Evolutionary conservation across 2,888 invertebrate species (phyloP).

Genomic region (Philereme vetulata): DNA sequence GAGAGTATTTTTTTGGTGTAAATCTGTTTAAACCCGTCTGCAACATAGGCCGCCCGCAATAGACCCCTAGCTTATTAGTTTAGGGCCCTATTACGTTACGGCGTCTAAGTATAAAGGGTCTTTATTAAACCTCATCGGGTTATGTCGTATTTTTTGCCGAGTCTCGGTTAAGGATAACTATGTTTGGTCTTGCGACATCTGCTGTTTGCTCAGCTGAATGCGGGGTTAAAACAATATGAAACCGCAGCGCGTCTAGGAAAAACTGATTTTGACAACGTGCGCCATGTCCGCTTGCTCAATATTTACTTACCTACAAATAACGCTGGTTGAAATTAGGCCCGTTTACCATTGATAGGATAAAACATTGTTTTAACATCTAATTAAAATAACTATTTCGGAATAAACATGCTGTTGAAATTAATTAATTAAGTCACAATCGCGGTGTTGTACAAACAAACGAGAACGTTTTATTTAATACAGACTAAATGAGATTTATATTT

Average conservation of each 20-base stretch:
- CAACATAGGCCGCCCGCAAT: slow-evolving; percentile 57
- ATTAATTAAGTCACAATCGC: slow-evolving; percentile 33
- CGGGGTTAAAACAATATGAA: slow-evolving; percentile 61
- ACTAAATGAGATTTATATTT: slow-evolving; percentile 36
- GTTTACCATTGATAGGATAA: slow-evolving; percentile 20
- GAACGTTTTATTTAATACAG: slow-evolving; percentile 33
- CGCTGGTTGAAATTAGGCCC: slow-evolving; percentile 17
- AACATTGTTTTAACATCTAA: slow-evolving; percentile 21
- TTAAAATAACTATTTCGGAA: slow-evolving; percentile 21
- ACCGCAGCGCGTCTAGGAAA: slow-evolving; percentile 53
- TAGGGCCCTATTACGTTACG: slow-evolving; percentile 75
- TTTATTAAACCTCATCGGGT: slow-evolving; percentile 65
- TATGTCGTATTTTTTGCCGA: slow-evolving; percentile 55
- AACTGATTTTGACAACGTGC: slow-evolving; percentile 65
- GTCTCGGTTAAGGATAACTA: slow-evolving; percentile 62
- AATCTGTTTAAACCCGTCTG: slow-evolving; percentile 69
- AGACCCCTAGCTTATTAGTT: slow-evolving; percentile 72
- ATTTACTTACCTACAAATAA: slow-evolving; percentile 12
- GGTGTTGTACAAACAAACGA: slow-evolving; percentile 28
- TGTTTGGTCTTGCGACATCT: slow-evolving; percentile 66
- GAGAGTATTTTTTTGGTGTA: slow-evolving; percentile 59
- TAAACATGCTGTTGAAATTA: slow-evolving; percentile 21
- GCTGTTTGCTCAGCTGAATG: slow-evolving; percentile 68
- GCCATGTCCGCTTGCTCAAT: slow-evolving; percentile 26
- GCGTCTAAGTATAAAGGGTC: slow-evolving; percentile 67